phyloP scores from a whole-genome alignment of 92 coral and sea anemone species.

The Hydrozoanthus gracilis region DNA sequence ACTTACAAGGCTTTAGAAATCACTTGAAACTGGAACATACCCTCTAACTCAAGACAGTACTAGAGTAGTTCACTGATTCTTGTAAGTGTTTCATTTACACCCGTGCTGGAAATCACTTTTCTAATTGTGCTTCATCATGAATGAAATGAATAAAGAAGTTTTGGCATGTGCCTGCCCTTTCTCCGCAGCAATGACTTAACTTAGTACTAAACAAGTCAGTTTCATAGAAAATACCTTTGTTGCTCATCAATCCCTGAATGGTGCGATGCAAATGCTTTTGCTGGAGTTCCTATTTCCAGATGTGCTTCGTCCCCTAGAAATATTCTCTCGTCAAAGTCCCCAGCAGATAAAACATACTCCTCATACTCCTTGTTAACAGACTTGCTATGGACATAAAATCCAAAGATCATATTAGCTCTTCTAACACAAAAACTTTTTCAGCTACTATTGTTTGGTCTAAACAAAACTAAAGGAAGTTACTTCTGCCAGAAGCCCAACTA shows the following conservation, averaged over 20 bases:
- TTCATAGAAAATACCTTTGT: constrained; percentile 64
- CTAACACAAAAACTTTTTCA: neutral
- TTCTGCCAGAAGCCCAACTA: too few species aligned
- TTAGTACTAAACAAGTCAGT: too few species aligned
- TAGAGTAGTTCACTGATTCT: too few species aligned
- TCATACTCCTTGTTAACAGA: constrained; percentile 82
- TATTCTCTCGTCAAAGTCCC: constrained; percentile 98
- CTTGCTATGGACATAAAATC: constrained; percentile 56
- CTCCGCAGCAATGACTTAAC: too few species aligned
- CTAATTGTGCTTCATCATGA: neutral
- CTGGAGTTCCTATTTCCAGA: constrained; percentile 94
- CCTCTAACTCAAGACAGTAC: too few species aligned
- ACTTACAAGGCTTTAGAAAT: too few species aligned
- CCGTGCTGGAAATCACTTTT: neutral
- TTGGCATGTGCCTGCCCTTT: too few species aligned
- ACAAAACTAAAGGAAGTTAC: too few species aligned
- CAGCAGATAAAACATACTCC: constrained; percentile 94
- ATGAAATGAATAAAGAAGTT: too few species aligned
- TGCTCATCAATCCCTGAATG: constrained; percentile 77
- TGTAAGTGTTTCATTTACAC: too few species aligned
- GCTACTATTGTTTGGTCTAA: too few species aligned
- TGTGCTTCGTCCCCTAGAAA: constrained; percentile 94
- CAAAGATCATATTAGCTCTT: neutral
- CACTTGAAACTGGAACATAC: too few species aligned
- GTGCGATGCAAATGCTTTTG: constrained; percentile 69